Base-by-base conservation (phyloP, 2,113 vertebrate species). In the Daphoenositta chrysoptera region DNA sequence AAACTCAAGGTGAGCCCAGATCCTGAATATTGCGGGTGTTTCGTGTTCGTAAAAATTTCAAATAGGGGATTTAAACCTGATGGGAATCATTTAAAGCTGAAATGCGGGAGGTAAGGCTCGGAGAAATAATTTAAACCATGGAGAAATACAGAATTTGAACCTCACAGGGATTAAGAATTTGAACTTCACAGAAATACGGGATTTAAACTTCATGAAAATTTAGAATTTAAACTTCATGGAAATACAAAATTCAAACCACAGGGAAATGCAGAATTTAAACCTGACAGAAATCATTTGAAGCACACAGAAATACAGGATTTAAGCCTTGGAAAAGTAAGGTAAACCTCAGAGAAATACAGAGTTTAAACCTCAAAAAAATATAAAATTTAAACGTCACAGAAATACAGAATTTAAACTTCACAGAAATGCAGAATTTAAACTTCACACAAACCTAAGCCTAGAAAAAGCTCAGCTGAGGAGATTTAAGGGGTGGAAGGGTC, bases 1-100 rank as follows among this genome's bases (percentile, higher is more conserved):
- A 99, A 94, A 99, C 99, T n/a, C 98, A 99, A 82, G 99, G 99
- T 98, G 97, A 97, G 98, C 85, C 0, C 0, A n/a, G n/a, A n/a
- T n/a, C n/a, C n/a, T n/a, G n/a, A n/a, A n/a, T n/a, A n/a, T n/a
- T n/a, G n/a, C n/a, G n/a, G n/a, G n/a, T n/a, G n/a, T n/a, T n/a
- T n/a, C n/a, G n/a, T n/a, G n/a, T n/a, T n/a, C n/a, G n/a, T n/a
- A n/a, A n/a, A n/a, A n/a, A n/a, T n/a, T n/a, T n/a, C n/a, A n/a
- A 42, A 42, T 42, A 42, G 13, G 40, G 40, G 13, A 10, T 45
- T 45, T 45, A 5, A 18, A 24, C 5, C 15, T 1, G 5, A 2
- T 28, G 16, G 50, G 26, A 14, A 28, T 51, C 2, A 13, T 51
- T 9, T 27, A 51, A 51, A 51, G 5, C 9, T 53, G 31, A 14